phyloP scores from a whole-genome alignment of 2,797 vertebrate genomes.

The Luscinia luscinia region DNA sequence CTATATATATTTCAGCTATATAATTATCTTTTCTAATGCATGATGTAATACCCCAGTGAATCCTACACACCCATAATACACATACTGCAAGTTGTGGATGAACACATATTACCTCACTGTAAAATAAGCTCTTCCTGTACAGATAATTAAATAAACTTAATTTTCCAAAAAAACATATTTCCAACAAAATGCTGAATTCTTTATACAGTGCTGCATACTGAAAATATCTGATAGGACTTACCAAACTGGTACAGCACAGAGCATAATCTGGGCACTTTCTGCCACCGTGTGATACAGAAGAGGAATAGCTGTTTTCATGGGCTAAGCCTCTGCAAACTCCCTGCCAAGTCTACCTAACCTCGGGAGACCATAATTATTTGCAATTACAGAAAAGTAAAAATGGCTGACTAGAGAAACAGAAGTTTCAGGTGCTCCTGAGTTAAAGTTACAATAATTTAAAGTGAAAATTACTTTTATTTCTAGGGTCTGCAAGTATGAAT shows the following conservation, averaged over 20 bases:
- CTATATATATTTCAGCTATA: neutral
- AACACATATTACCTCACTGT: neutral
- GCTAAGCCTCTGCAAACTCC: neutral
- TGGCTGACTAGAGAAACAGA: neutral
- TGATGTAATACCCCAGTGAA: neutral
- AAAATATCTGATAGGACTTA: neutral
- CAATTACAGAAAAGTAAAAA: neutral
- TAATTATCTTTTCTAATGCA: neutral
- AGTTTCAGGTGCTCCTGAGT: neutral
- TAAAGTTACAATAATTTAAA: neutral
- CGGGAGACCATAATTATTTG: neutral
- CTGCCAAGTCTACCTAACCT: neutral
- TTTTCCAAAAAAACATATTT: neutral
- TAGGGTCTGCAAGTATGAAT: neutral
- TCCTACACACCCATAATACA: neutral
- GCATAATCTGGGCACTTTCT: neutral
- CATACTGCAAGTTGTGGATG: neutral
- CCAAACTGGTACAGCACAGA: neutral
- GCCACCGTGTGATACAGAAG: conserved; percentile 59
- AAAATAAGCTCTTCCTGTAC: neutral
- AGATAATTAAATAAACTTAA: neutral
- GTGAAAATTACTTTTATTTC: neutral
- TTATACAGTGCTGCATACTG: neutral
- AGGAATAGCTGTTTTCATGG: neutral
- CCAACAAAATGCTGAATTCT: neutral